Base-by-base conservation (phyloP, 1,140 invertebrate species). In the Drosophila bocki region DNA sequence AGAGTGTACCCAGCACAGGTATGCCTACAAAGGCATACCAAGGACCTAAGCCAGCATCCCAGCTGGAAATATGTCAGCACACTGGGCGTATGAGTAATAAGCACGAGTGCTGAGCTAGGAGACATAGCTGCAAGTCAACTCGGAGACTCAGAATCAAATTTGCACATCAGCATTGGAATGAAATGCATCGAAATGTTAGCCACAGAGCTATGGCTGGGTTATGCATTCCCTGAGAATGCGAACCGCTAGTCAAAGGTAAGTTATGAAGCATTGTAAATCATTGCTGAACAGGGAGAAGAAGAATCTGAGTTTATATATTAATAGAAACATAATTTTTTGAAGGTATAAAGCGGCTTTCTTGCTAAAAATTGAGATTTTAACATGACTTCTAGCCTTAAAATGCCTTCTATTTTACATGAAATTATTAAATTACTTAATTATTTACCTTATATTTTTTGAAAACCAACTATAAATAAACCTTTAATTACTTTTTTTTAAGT, bases 121-220 rank as follows among this genome's bases (percentile, higher is more conserved):
- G 69, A 74, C 65, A 39, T n/a, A 29, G 35, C 61, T 75, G 59
- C 72, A 67, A 45, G 62, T 82, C 63, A 87, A 74, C 84, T 75
- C 17, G 17, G 50, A 22, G 65, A 71, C 44, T 71, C 64, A 17
- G 64, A 90, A 88, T 88, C 84, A 88, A 90, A 88, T 90, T 88
- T 90, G 78, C 85, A 88, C 84, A 87, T 83, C 50, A 75, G 75
- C 77, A 50, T 45, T 33, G 81, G 67, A 71, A 58, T 78, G 67
- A 79, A 84, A 69, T 84, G 85, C 85, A 88, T 88, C 88, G 84
- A 90, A 88, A 88, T 88, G 78, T 88, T 88, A 84, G 78, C 72
- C 72, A 79, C 69, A 71, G 71, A 77, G 72, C 54, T 62, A 64
- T 80, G 83, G 61, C 75, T 13, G 33, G 33, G 33, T 54, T 54